phyloP scores from a whole-genome alignment of 2,888 invertebrate species.

The Loripinus fragilis region DNA sequence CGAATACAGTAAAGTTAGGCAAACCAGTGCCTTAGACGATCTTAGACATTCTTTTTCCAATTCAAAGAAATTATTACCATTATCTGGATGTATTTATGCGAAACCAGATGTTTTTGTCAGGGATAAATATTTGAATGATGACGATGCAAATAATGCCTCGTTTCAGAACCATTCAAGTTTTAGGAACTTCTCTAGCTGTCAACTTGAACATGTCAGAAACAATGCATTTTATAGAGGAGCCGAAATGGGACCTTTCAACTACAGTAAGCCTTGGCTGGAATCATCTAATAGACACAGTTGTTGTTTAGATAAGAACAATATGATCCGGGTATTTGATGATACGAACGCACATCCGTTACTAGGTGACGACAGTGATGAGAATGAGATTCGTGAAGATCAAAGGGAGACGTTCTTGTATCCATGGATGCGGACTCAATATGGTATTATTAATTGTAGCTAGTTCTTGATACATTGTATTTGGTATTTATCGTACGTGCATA shows the following conservation, averaged over 20 bases:
- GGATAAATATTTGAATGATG: background rate
- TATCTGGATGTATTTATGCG: background rate
- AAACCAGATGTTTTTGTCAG: no score
- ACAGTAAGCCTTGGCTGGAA: background rate
- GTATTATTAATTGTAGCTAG: no score
- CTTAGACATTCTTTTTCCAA: background rate
- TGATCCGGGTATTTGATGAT: background rate
- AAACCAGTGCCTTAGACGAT: background rate
- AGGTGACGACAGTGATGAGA: slow-evolving; percentile 6
- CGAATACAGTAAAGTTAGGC: background rate
- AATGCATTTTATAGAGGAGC: background rate
- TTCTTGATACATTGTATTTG: no score
- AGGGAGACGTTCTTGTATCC: slow-evolving; percentile 28
- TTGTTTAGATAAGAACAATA: background rate
- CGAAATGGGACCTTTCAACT: background rate
- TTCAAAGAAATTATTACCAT: background rate
- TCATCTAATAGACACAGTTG: background rate
- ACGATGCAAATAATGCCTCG: background rate
- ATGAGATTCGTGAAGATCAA: slow-evolving; percentile 7
- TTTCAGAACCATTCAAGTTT: background rate
- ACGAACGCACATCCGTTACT: background rate
- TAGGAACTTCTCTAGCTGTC: background rate
- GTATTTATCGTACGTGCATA: no score
- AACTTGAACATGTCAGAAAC: background rate
- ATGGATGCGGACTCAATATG: slow-evolving; percentile 42